Conservation (phyloP, 2,888 invertebrate genomes). For the Melikaiella ostensackeni region DNA sequence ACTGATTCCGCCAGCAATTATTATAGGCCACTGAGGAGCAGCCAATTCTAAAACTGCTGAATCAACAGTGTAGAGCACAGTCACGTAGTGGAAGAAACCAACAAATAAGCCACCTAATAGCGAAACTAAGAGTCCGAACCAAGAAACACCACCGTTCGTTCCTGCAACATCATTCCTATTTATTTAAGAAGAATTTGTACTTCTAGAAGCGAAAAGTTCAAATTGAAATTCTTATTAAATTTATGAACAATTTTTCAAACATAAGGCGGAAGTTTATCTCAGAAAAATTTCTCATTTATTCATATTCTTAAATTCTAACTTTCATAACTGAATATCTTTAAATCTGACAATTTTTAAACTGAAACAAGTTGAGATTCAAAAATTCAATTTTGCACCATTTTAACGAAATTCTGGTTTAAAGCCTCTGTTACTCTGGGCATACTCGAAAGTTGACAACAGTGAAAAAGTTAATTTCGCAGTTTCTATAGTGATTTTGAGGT, state of each 20-base stretch:
- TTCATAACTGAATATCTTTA: no score
- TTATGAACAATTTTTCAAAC: not conserved
- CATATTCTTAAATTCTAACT: no score
- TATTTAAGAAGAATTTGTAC: not conserved
- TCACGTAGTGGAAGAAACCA: slow-evolving; percentile 85
- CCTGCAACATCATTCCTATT: slow-evolving; percentile 77
- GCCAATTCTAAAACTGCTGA: slow-evolving; percentile 79
- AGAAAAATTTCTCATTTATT: no score
- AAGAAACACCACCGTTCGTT: slow-evolving; percentile 92
- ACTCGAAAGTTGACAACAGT: no score
- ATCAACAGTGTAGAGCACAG: slow-evolving; percentile 83
- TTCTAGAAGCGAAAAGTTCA: not conserved
- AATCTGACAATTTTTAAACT: no score
- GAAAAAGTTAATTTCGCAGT: no score
- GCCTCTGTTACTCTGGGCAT: no score
- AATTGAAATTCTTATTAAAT: not conserved
- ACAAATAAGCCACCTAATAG: slow-evolving; percentile 84
- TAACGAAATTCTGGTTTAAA: no score
- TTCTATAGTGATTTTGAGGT: no score
- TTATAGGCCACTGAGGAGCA: slow-evolving; percentile 89
- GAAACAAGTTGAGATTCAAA: no score
- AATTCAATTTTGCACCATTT: no score
- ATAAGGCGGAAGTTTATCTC: no score
- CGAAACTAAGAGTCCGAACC: slow-evolving; percentile 81
- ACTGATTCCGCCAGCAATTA: slow-evolving; percentile 84